Evolutionary conservation across 2,797 vertebrate genomes (phyloP), one percentile per base, ranked within the genome.

Genomic region (Allobates femoralis): DNA sequence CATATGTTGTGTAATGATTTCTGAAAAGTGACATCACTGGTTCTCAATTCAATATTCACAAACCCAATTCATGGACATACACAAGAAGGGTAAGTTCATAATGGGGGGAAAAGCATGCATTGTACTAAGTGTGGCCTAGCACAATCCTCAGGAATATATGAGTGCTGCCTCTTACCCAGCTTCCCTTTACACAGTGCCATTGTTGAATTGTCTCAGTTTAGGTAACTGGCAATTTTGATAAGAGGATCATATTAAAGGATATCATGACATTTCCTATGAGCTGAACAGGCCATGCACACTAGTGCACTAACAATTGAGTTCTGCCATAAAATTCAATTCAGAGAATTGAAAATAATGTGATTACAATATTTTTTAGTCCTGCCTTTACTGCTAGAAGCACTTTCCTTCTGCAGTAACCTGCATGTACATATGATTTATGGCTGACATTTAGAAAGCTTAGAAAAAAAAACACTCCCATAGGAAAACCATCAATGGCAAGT

Each of bases 391-490:
- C 30, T 10, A 23, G 66, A 83, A 73, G 34, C 51, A 83, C 55
- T 83, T 73, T 83, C 66, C 67, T 58, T 73, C 67, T 56, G 30
- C 32, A 51, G 21, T 83, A 73, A 60, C 55, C 77, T 62, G 32
- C 30, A 26, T 74, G 66, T 37, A 53, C 73, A 11, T 83, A 32
- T 83, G 81, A 83, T 83, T 74, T 56, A 83, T 83, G 32, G 67
- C 81, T 83, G 66, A 32, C 32, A 56, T 73, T 73, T 32, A 3
- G 15, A 10, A 32, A 30, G 66, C 50, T 50, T 55, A 37, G 30
- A 74, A n/a, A 78, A 77, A 53, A 78, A 56, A 50, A 16, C 11
- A 4, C 15, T 56, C 53, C 34, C 3, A 37, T 23, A n/a, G 30
- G 30, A 78, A 78, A 79, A 16, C 56, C 56, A 79, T 26, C 21